Conservation (phyloP, 2,797 vertebrate species). For the Aplochiton taeniatus region DNA sequence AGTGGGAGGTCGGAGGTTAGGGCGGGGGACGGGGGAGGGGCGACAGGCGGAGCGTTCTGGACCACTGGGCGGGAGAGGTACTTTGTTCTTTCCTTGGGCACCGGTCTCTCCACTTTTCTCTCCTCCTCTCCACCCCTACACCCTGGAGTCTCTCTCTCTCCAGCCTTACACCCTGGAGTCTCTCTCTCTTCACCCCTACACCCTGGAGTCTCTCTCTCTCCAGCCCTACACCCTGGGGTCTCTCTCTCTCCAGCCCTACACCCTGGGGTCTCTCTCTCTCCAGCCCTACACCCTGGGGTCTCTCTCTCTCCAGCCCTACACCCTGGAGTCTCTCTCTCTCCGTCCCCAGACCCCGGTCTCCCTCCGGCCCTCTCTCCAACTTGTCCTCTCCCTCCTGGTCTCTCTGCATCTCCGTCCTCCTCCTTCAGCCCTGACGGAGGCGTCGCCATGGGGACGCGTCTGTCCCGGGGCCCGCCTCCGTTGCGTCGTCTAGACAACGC, state of each 20-base stretch:
- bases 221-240: no score
- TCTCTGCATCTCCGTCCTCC: slow-evolving; percentile 15
- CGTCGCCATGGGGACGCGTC: slow-evolving; percentile 11
- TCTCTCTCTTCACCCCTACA: slow-evolving; percentile 30
- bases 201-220: slow-evolving; percentile 8
- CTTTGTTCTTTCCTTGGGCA: slow-evolving; percentile 84
- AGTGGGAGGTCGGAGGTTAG: slow-evolving; percentile 1
- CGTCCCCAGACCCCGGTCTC: background rate
- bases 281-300: no score
- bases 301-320: background rate
- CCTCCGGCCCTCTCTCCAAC: background rate
- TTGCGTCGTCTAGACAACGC: background rate
- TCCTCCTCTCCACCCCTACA: background rate
- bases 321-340: no score
- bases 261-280: background rate
- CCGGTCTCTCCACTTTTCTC: slow-evolving; percentile 58
- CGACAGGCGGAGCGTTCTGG: background rate
- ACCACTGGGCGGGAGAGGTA: slow-evolving; percentile 57
- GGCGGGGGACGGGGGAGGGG: background rate
- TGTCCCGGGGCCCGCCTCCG: no score
- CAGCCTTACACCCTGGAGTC: slow-evolving; percentile 7
- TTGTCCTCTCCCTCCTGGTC: no score
- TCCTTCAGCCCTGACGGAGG: slow-evolving; percentile 30
- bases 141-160: slow-evolving; percentile 35
- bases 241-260: background rate